Conservation (phyloP, 2,797 vertebrate genomes). For the Argentina silus region DNA sequence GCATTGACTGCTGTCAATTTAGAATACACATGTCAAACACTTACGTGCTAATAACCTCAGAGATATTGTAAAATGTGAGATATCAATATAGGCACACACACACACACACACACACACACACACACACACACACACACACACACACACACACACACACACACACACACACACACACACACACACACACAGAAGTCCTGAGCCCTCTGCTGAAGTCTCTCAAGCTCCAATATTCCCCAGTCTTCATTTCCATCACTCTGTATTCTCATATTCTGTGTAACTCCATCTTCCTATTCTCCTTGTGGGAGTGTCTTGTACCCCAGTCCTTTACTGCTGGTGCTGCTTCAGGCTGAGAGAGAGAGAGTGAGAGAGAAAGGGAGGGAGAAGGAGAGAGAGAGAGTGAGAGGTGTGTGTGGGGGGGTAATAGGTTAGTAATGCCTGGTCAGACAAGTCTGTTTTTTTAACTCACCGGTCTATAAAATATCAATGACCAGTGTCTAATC, state of each 20-base stretch:
- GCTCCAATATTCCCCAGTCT: constrained; percentile 35
- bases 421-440: no score
- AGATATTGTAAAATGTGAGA: constrained; percentile 37
- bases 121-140: constrained; percentile 5
- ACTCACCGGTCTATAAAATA: no score
- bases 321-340: constrained; percentile 76
- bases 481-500: no score
- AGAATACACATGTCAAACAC: constrained; percentile 57
- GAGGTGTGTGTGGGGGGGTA: no score
- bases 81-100: constrained; percentile 26
- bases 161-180: constrained; percentile 27
- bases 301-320: constrained; percentile 40
- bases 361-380: constrained; percentile 46
- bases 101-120: constrained; percentile 26
- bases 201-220: constrained; percentile 46
- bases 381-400: not conserved
- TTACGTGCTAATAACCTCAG: constrained; percentile 57
- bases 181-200: constrained; percentile 20
- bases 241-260: constrained; percentile 49
- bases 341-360: constrained; percentile 76
- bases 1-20: constrained; percentile 40
- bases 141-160: constrained; percentile 18
- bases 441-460: no score
- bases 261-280: constrained; percentile 46
- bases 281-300: constrained; percentile 37